Conservation (phyloP, 2,113 vertebrate genomes). For the Triplophysa tibetana region DNA sequence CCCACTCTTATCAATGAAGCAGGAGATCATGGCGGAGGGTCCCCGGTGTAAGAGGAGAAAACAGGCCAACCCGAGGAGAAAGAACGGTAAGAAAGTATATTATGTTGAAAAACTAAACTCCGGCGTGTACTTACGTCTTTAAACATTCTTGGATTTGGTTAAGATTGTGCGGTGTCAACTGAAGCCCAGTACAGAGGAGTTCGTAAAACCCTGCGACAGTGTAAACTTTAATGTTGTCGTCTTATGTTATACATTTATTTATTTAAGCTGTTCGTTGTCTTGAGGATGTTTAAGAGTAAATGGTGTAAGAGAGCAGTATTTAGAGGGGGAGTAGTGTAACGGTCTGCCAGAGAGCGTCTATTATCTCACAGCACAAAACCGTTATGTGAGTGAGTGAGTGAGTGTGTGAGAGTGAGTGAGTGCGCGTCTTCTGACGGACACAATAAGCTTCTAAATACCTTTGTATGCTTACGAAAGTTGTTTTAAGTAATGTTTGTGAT, state of each 20-base stretch:
- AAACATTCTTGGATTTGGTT: slow-evolving; percentile 16
- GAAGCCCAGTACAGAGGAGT: slow-evolving; percentile 1
- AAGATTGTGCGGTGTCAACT: slow-evolving; percentile 16
- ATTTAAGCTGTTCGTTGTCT: neutral
- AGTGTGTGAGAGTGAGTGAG: slow-evolving; percentile 16
- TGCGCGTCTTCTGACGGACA: neutral
- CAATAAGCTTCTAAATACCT: neutral
- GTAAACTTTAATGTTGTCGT: neutral
- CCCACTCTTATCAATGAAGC: slow-evolving; percentile 91
- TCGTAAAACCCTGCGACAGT: slow-evolving; percentile 12
- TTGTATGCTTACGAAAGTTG: neutral
- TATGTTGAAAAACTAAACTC: slow-evolving; percentile 1
- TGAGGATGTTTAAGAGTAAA: neutral
- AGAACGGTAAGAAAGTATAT: slow-evolving; percentile 85
- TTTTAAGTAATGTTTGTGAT: neutral
- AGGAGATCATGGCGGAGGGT: slow-evolving; percentile 95
- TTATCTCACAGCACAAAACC: slow-evolving; percentile 49
- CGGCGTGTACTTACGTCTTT: slow-evolving; percentile 16
- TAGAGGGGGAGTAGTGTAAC: neutral
- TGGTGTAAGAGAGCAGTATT: slow-evolving; percentile 8
- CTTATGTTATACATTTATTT: neutral
- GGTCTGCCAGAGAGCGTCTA: slow-evolving; percentile 23
- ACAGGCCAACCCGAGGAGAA: slow-evolving; percentile 95
- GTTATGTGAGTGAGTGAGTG: slow-evolving; percentile 48
- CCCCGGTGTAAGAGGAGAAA: slow-evolving; percentile 95